Evolutionary conservation across 2,113 vertebrate genomes (phyloP), one percentile per base, ranked within the genome.

Genomic region (Picathartes gymnocephalus): DNA sequence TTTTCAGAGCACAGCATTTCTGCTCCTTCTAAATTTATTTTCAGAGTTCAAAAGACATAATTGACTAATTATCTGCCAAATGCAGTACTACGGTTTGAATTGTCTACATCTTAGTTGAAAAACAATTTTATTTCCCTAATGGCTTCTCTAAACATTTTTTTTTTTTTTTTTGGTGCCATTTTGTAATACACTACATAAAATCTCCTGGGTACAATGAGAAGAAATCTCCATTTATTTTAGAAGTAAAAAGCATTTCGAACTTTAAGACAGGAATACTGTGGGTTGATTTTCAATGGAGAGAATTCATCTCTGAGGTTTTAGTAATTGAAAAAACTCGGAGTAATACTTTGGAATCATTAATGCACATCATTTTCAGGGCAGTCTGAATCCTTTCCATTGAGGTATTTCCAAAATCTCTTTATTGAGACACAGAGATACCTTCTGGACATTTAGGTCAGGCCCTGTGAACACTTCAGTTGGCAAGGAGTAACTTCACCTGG

Each of bases 51-150:
- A 76, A 96, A 92, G 66, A 73, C 35, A 93, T 73, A 60, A 68
- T 35, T 73, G 23, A 47, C 80, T 58, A 96, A 94, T 97, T 94
- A 71, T 27, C 61, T 94, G 37, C 71, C 21, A 72, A 68, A 61
- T 62, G 42, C 27, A 33, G 28, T 45, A 57, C 48, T 72, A 62
- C 86, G 93, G 58, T 93, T 94, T 83, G 53, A 95, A 95, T 81
- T 79, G 27, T 35, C 90, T 69, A 54, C 40, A 53, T 70, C 21
- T 62, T 20, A 57, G 82, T 58, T 78, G 14, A 82, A 94, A 95
- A 87, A 30, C 4, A 79, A 58, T 64, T 53, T 72, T 42, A 42
- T 86, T 81, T 81, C 50, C 13, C 31, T 73, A 53, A 58, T 54
- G 58, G 21, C 22, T 89, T 85, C 28, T 82, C 35, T 91, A 73